Evolutionary conservation across 2,797 vertebrate species (phyloP), one percentile per base, ranked within the genome.

Genomic region (Enteromius argenteus): DNA sequence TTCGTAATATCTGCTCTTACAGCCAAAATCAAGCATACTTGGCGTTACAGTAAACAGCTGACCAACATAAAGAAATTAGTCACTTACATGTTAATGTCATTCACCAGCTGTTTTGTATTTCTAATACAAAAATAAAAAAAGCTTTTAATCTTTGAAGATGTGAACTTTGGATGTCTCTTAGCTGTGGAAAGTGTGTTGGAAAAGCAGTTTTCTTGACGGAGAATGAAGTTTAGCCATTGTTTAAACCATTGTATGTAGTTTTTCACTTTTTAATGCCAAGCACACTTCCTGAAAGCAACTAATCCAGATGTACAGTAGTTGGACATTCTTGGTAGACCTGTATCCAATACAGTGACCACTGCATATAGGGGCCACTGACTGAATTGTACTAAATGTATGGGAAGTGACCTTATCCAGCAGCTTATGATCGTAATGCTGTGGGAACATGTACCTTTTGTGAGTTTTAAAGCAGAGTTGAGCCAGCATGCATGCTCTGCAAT

Each of bases 91-190:
- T 23, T 64, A 14, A 23, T 76, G 53, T 10, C 58, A 27, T 44
- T 56, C 32, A 37, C 56, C 76, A 66, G 76, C 42, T 79, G 60
- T 66, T 79, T 44, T 66, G 39, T 66, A 60, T 64, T 64, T 78
- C 17, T 64, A 56, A 56, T 37, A 56, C 72, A 75, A 17, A 0
- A 37, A 39, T 6, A 64, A 79, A n/a, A 37, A 64, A 46, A 49
- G 17, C 7, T 32, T 73, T 51, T 72, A 49, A n/a, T n/a, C 19
- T 51, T 27, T 30, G 15, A 60, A 62, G 14, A 35, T 39, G 17
- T 64, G 46, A 80, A n/a, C 44, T 68, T 11, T 58, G 46, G 49
- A 58, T 68, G n/a, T 69, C 46, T 80, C 32, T 69, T 35, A 42
- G 32, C 10, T 30, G 30, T 56, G 49, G 35, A 56, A 75, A 37